A percentile compares a stretch with the other conserved stretches of the same genome.
phyloP scores from a whole-genome alignment of 1,140 invertebrate species.

The Drosophila biarmipes region DNA sequence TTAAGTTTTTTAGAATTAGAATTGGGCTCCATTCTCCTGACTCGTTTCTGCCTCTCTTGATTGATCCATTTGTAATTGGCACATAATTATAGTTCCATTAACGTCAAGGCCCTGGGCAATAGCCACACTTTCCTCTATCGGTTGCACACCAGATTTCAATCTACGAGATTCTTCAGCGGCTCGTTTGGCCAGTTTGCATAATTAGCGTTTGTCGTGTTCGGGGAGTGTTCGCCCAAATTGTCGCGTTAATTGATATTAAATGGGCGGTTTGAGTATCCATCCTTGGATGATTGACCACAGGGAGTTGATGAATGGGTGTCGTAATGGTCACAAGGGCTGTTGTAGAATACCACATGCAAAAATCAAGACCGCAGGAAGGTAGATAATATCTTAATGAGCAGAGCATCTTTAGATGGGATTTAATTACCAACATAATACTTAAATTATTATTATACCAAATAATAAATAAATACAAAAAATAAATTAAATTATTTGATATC shows the following conservation, averaged over 20 bases:
- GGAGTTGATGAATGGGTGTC: constrained; percentile 21
- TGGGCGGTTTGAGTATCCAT: constrained; percentile 48
- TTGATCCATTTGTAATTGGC: constrained; percentile 76
- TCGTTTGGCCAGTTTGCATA: constrained; percentile 41
- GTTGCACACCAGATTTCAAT: constrained; percentile 17
- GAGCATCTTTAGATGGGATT: too few species aligned
- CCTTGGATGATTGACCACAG: constrained; percentile 28
- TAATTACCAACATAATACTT: too few species aligned
- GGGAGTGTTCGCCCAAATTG: constrained; percentile 56
- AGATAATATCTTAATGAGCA: background rate
- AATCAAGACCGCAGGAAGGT: background rate
- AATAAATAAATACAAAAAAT: background rate
- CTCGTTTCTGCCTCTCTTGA: too few species aligned
- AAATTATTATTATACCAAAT: background rate
- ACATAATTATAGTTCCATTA: constrained; percentile 60
- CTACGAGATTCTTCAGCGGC: constrained; percentile 35
- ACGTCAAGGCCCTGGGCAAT: constrained; percentile 59
- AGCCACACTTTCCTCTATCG: constrained; percentile 59
- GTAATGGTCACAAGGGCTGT: too few species aligned
- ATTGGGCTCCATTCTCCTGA: too few species aligned
- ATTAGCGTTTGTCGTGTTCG: constrained; percentile 45
- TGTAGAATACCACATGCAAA: background rate
- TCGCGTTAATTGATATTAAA: constrained; percentile 78
- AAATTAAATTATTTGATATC: too few species aligned
- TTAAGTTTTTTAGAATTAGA: too few species aligned